Base-by-base conservation (phyloP, 2,888 invertebrate species). In the Pterostichus madidus region DNA sequence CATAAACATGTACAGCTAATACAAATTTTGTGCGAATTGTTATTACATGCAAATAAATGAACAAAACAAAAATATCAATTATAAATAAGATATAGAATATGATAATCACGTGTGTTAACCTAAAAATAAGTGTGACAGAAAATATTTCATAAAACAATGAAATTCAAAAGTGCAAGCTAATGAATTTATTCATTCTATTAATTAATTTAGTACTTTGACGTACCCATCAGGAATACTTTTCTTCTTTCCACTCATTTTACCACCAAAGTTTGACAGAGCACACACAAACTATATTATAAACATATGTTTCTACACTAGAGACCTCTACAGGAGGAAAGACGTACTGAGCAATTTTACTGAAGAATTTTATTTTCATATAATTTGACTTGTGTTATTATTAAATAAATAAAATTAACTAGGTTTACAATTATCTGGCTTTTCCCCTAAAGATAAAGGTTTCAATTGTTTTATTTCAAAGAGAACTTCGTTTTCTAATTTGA, bases 401-500 rank as follows among this genome's bases (percentile, higher is more conserved):
- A 35, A 39, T 68, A 2, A 24, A 24, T n/a, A 61, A 11, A 61
- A 39, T 88, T 87, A 89, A 86, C 90, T 90, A 10, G 89, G 89
- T 85, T 89, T 90, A 85, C 90, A 90, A 73, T 88, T 85, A 64
- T 88, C 88, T 15, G 85, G 87, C 71, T 87, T 87, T 84, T 87
- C 86, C 5, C 39, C 2, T 24, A 75, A 24, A 10, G 71, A 56
- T 11, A 49, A 13, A 8, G 89, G 86, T 85, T 89, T 85, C 24
- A 90, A 79, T 79, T 87, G 86, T 82, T 88, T 87, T 61, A 90
- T 85, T 85, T 89, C 89, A 83, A 88, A 87, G 77, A 88, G 87
- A 3, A 92, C 87, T 11, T 92, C 92, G 49, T 93, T 94, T 86
- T 96, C 96, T 92, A 96, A 92, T 44, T 94, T 93, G 61, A 94